Conservation (phyloP, 2,797 vertebrate species). For the Coracias cyanogaster region DNA sequence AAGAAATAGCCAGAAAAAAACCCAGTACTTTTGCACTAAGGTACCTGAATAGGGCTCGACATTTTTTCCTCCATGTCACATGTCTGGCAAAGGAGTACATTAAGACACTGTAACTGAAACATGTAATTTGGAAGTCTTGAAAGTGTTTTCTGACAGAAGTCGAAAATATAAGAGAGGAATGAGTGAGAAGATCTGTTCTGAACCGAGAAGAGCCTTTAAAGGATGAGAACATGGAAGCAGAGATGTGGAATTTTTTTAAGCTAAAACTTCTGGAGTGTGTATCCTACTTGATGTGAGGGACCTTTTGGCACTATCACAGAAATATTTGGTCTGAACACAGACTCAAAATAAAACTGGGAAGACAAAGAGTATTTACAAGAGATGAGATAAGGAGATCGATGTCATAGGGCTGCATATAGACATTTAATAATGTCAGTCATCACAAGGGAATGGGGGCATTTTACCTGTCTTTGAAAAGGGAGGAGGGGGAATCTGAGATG, state of each 20-base stretch:
- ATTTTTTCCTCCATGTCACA: not conserved
- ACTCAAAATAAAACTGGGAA: not conserved
- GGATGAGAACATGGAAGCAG: not conserved
- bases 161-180: not conserved
- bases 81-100: not conserved
- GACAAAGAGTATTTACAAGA: not conserved
- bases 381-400: not conserved
- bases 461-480: not conserved
- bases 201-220: not conserved
- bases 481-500: not conserved
- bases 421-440: not conserved
- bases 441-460: not conserved
- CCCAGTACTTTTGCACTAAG: not conserved
- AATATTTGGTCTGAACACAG: not conserved
- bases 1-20: not conserved
- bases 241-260: not conserved
- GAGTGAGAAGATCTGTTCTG: conserved; percentile 14
- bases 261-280: not conserved
- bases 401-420: not conserved
- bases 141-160: conserved; percentile 2
- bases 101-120: not conserved
- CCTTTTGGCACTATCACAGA: not conserved
- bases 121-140: not conserved
- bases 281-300: not conserved
- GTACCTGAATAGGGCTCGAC: not conserved